A percentile compares a stretch with the other conserved stretches of the same genome.
These are phyloP conservation scores for Calephelis virginiensis DNA, from an alignment of 1,140 invertebrate species.

Conservation along the genomic window DNA sequence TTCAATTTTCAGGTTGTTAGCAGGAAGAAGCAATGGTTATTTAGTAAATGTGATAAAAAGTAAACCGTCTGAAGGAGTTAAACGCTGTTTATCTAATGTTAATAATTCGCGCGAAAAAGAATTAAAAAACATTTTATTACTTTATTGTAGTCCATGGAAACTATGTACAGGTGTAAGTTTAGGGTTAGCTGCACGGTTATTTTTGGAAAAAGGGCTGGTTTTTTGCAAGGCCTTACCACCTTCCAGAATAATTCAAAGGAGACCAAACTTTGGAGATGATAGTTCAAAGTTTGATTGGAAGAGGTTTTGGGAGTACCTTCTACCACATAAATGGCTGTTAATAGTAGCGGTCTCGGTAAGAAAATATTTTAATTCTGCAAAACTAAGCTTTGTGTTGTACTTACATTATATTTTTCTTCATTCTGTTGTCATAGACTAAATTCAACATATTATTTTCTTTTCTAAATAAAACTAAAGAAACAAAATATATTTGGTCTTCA, in stretches of 20 bases:
- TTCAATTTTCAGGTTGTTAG: slow-evolving; percentile 50
- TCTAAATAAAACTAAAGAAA: too few relatives aligned
- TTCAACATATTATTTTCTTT: too few relatives aligned
- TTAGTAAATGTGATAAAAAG: slow-evolving; percentile 54
- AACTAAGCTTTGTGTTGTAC: background rate
- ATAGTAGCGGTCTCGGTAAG: slow-evolving; percentile 63
- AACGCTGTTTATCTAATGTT: slow-evolving; percentile 48
- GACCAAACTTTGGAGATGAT: slow-evolving; percentile 57
- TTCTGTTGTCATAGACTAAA: too few relatives aligned
- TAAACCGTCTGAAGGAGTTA: slow-evolving; percentile 52
- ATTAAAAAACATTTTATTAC: slow-evolving; percentile 41
- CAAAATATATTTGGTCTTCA: too few relatives aligned
- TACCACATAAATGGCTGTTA: slow-evolving; percentile 61
- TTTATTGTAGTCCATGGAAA: slow-evolving; percentile 64
- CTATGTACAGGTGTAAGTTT: slow-evolving; percentile 64
- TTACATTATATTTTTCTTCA: too few relatives aligned
- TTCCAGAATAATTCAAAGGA: slow-evolving; percentile 55
- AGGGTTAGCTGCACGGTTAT: slow-evolving; percentile 53
- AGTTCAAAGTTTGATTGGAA: slow-evolving; percentile 70
- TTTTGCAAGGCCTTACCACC: slow-evolving; percentile 53
- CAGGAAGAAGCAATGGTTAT: slow-evolving; percentile 45
- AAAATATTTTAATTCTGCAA: slow-evolving; percentile 26
- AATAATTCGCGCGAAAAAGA: slow-evolving; percentile 46
- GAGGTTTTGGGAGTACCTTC: slow-evolving; percentile 53
- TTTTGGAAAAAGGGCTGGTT: slow-evolving; percentile 47